Base-by-base conservation (phyloP, 2,888 invertebrate genomes). In the Linnaemya vulpina region DNA sequence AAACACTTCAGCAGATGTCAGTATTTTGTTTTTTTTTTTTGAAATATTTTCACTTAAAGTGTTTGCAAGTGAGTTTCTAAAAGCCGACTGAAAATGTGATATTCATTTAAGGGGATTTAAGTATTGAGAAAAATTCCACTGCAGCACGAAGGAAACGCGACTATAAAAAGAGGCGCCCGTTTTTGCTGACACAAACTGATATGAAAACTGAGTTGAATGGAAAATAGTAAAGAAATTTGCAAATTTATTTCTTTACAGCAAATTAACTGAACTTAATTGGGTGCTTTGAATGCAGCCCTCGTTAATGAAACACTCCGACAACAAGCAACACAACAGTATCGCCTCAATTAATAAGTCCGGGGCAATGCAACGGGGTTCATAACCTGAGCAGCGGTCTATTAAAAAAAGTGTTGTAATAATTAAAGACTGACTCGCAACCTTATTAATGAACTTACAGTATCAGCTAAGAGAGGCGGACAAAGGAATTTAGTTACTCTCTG, bases 31-130 rank as follows among this genome's bases (percentile, higher is more conserved):
- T 13, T 22, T 22, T 53, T 53, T 13, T 22, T 53, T 22, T 53
- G 11, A 3, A 5, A 53, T n/a, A 40, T 38, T 63, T 63, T 63
- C 3, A 15, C 51, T 15, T 51, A 10, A 74, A 63, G 51, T 74
- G 60, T 60, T 62, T 60, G 22, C n/a, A 68, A 77, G 58, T 25
- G 25, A 43, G 11, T 62, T 71, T 30, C 49, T 25, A 13, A 7
- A 25, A 71, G 17, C 11, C 43, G 43, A 71, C 25, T n/a, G 3
- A 25, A 9, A 38, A 40, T 13, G 35, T 10, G 17, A 15, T 10
- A 0, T n/a, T 35, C 17, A 35, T 17, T 17, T 60, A 35, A 60
- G 13, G n/a, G 13, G 10, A 30, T 17, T 20, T 1, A 15, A 17
- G 8, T 30, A 30, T 10, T 30, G 30, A 17, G 13, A 46, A 46